Percentiles rank a stretch among this genome's conserved stretches.
Conservation (phyloP, 2,113 vertebrate genomes). For the Orthonyx spaldingii region DNA sequence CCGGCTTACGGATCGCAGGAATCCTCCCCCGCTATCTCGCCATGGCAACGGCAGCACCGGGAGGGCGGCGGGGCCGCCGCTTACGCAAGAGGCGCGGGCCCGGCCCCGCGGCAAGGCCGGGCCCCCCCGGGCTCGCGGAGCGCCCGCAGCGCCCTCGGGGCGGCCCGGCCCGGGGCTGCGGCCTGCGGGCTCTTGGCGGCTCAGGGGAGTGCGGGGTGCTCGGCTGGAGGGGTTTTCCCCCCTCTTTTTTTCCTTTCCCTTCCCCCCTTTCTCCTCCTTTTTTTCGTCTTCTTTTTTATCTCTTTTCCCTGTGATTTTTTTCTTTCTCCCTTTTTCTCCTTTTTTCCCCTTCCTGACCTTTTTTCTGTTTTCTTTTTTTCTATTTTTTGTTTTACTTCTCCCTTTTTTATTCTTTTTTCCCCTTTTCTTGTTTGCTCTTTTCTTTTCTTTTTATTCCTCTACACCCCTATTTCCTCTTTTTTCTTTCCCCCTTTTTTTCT, state of each 20-base stretch:
- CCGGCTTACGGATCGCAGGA: slow-evolving; percentile 63
- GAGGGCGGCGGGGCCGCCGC: slow-evolving; percentile 70
- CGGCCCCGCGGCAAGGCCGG: slow-evolving; percentile 54
- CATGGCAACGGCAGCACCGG: slow-evolving; percentile 88
- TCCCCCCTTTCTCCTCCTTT: too few relatives aligned
- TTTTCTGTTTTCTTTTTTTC: neutral
- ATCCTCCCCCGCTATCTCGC: slow-evolving; percentile 78
- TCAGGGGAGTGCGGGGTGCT: too few relatives aligned
- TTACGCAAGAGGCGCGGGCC: slow-evolving; percentile 76
- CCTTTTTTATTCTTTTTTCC: neutral
- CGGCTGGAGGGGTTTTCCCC: too few relatives aligned
- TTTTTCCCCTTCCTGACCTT: neutral
- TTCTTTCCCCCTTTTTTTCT: neutral
- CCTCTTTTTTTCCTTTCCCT: too few relatives aligned
- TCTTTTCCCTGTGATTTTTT: neutral
- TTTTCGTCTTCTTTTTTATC: too few relatives aligned
- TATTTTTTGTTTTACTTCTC: neutral
- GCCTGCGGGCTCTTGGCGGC: too few relatives aligned
- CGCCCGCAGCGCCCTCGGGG: too few relatives aligned
- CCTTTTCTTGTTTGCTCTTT: neutral
- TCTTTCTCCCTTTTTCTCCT: neutral
- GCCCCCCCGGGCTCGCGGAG: neutral
- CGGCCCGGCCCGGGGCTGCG: too few relatives aligned
- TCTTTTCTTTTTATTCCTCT: neutral
- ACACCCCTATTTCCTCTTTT: neutral